Evolutionary conservation across 2,888 invertebrate genomes (phyloP).

Genomic region (Empis stercorea): DNA sequence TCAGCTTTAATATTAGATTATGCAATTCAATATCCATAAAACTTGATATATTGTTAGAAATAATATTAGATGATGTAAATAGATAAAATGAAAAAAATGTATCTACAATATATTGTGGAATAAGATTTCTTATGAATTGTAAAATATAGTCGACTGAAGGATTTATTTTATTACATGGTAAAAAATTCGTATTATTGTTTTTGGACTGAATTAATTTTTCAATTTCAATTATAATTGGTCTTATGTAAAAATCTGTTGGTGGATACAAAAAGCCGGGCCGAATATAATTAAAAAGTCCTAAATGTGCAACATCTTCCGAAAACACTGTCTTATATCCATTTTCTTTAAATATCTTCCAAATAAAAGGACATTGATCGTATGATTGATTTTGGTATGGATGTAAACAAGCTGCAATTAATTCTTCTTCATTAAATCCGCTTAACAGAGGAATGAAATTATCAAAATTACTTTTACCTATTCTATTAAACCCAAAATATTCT

Average conservation of each 20-base stretch:
- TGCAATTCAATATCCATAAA: slow-evolving; percentile 44
- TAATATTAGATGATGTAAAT: slow-evolving; percentile 50
- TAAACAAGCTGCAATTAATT: slow-evolving; percentile 53
- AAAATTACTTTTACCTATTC: slow-evolving; percentile 89
- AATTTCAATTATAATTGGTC: slow-evolving; percentile 57
- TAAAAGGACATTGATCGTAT: slow-evolving; percentile 68
- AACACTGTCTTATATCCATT: slow-evolving; percentile 64
- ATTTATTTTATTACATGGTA: slow-evolving; percentile 28
- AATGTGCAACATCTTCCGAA: slow-evolving; percentile 67
- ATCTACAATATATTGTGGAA: slow-evolving; percentile 42
- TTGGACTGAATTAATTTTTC: slow-evolving; percentile 35
- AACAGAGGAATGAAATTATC: slow-evolving; percentile 77
- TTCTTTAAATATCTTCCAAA: slow-evolving; percentile 69
- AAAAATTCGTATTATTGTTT: slow-evolving; percentile 19
- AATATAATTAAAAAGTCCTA: slow-evolving; percentile 70
- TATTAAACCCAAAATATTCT: slow-evolving; percentile 79
- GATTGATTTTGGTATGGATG: slow-evolving; percentile 37
- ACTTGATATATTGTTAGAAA: slow-evolving; percentile 36
- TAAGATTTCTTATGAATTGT: slow-evolving; percentile 54
- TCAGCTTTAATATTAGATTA: slow-evolving; percentile 17
- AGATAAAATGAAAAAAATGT: slow-evolving; percentile 74
- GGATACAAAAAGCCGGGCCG: slow-evolving; percentile 62
- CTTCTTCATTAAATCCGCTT: slow-evolving; percentile 53
- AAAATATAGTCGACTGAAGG: slow-evolving; percentile 58
- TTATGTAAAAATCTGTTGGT: slow-evolving; percentile 76